These are phyloP conservation scores for Scelioninae gen. 1 DNA, from an alignment of 2,888 invertebrate genomes.

Conservation along the genomic window DNA sequence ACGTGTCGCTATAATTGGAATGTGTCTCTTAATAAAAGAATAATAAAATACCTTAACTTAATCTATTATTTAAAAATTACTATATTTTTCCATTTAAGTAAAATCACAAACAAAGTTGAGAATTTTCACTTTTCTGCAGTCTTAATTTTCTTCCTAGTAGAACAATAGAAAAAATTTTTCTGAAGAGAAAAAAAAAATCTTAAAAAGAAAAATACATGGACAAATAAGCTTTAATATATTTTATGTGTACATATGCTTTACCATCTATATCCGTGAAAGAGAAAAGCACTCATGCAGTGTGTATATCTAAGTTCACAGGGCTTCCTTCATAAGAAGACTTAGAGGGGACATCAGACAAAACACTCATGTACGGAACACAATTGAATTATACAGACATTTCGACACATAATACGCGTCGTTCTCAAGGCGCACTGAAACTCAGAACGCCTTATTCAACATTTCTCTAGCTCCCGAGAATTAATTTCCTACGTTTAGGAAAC, in stretches of 20 bases:
- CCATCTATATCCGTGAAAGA: constrained; percentile 21
- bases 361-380: constrained; percentile 44
- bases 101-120: too few species aligned
- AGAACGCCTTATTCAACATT: constrained; percentile 26
- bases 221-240: constrained; percentile 39
- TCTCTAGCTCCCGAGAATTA: constrained; percentile 30
- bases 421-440: constrained; percentile 30
- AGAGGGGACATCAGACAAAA: constrained; percentile 48
- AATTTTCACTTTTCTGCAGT: too few species aligned
- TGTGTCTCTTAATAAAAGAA: neutral
- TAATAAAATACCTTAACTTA: neutral
- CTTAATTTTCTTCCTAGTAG: too few species aligned
- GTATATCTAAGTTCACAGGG: constrained; percentile 41
- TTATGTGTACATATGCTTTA: constrained; percentile 27
- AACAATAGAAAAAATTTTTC: too few species aligned
- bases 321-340: constrained; percentile 52
- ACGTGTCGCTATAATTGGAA: neutral
- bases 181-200: too few species aligned
- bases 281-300: constrained; percentile 39
- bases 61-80: neutral
- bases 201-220: constrained; percentile 12
- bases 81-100: too few species aligned
- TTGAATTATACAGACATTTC: constrained; percentile 61
- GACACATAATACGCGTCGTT: constrained; percentile 37
- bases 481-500: constrained; percentile 35